Percentiles rank a stretch among this genome's conserved stretches.
Evolutionary conservation across 2,113 vertebrate species (phyloP).

Genomic region (Conger conger): DNA sequence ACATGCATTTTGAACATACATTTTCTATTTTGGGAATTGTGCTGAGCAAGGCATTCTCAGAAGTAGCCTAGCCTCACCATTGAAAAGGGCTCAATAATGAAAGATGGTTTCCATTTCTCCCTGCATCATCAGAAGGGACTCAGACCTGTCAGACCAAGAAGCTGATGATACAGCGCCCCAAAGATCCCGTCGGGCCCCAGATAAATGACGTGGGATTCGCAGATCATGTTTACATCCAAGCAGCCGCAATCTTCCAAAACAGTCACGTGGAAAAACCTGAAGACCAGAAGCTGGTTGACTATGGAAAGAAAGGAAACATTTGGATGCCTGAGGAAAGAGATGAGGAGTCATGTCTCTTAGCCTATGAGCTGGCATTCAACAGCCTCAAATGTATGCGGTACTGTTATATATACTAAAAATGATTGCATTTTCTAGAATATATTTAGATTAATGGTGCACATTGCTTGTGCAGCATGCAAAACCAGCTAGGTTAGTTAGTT

Average conservation of each 20-base stretch:
- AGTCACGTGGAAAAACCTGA: constrained; percentile 67
- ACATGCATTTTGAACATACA: no score
- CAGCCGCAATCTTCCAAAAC: constrained; percentile 82
- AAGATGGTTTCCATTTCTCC: background rate
- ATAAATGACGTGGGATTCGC: constrained; percentile 60
- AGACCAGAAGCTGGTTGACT: constrained; percentile 65
- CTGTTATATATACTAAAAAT: background rate
- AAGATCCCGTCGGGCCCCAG: constrained; percentile 18
- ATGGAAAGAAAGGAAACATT: constrained; percentile 57
- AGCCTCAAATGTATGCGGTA: constrained; percentile 85
- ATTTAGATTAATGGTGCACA: background rate
- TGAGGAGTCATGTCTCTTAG: constrained; percentile 55
- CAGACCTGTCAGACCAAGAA: background rate
- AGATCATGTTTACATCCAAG: constrained; percentile 74
- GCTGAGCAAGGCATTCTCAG: background rate
- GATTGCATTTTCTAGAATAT: no score
- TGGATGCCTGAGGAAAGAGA: constrained; percentile 55
- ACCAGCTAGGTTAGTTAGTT: background rate
- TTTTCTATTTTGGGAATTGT: no score
- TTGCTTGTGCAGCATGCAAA: background rate
- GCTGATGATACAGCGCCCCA: background rate
- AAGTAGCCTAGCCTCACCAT: no score
- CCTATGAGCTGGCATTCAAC: constrained; percentile 83
- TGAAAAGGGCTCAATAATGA: background rate
- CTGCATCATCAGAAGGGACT: background rate